Evolutionary conservation across 2,113 vertebrate genomes (phyloP), one percentile per base, ranked within the genome.

Genomic region (Smithornis capensis): DNA sequence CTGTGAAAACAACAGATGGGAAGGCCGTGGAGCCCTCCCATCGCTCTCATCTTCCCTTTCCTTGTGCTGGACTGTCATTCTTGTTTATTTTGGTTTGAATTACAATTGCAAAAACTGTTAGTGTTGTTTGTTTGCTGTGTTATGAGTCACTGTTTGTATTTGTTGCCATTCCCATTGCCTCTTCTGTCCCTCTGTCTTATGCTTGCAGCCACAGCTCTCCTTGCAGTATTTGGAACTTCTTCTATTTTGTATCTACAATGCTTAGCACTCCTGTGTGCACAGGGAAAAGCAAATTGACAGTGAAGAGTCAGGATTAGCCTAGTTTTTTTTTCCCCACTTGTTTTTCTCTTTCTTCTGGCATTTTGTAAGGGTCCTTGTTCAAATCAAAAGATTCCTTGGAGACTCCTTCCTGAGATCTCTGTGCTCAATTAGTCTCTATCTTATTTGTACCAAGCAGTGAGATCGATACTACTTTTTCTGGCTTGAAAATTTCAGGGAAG

Each of bases 21-120:
- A 60, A 38, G 0, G 35, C 21, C 76, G 12, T 60, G 42, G 69
- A 90, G 63, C 12, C 45, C 73, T 73, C 21, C 89, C 29, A 23
- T 73, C 68, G 13, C 22, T 74, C 73, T 12, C 76, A 73, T 38
- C 60, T 57, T 91, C 60, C 37, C 25, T 80, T 68, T 68, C 4
- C 2, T 88, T 56, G 3, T 40, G 18, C 59, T 83, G 71, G n/a
- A 40, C 64, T 96, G 82, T 47, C 76, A 37, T 55, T 88, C 55
- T 28, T 95, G 90, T 91, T 96, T 95, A 47, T 91, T 97, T 91
- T 89, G 33, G 42, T 92, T 82, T 65, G 69, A 83, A 80, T 83
- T 88, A 74, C 18, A 87, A 71, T 87, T 70, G 82, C 42, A 82
- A 24, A 87, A 87, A 3, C 87, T 83, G 70, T 87, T 37, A 78